Base-by-base conservation (phyloP, 2,113 vertebrate species). In the Oxygymnocypris stewartii region DNA sequence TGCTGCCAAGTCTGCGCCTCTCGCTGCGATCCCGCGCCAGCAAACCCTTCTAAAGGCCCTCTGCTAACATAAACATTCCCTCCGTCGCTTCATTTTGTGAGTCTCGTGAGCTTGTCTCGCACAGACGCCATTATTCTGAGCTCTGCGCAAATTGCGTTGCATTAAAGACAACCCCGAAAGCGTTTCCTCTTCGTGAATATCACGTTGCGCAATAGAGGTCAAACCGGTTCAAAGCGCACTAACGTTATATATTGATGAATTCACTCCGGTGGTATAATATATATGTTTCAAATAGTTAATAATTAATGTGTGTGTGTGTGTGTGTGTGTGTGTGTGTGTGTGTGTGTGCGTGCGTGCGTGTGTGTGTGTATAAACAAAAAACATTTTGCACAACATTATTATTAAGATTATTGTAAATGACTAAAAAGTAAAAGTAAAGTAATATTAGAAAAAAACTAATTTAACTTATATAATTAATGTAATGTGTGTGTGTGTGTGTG, bases 31-130 rank as follows among this genome's bases (percentile, higher is more conserved):
- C 90, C 92, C 91, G 91, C 92, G 31, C 23, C 90, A 87, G 91
- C 89, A 94, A 94, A 90, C 93, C 93, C 92, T 90, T 79, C 76
- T 54, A 57, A 16, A 79, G 16, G 90, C 91, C 92, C 92, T 93
- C 91, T 77, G 89, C 93, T 91, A 94, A 89, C 88, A 94, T 85
- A 91, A 92, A 90, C 91, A 94, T 92, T 91, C 94, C 94, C 95
- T 96, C 92, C 94, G 95, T 91, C 95, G 93, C 94, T 96, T 95
- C 95, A 96, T 96, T 94, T 96, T 96, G 90, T 91, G 92, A 92
- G 93, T 96, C 94, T 96, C 95, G 90, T 91, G 92, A 92, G 92
- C 94, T 93, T 92, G 94, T 90, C 89, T 90, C 91, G 92, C 92
- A 92, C 92, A 88, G 93, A 93, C 95, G 95, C 95, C 94, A 95